These are phyloP conservation scores for Caenorhabditis zanzibari DNA, from an alignment of 2,888 invertebrate species.

Conservation along the genomic window DNA sequence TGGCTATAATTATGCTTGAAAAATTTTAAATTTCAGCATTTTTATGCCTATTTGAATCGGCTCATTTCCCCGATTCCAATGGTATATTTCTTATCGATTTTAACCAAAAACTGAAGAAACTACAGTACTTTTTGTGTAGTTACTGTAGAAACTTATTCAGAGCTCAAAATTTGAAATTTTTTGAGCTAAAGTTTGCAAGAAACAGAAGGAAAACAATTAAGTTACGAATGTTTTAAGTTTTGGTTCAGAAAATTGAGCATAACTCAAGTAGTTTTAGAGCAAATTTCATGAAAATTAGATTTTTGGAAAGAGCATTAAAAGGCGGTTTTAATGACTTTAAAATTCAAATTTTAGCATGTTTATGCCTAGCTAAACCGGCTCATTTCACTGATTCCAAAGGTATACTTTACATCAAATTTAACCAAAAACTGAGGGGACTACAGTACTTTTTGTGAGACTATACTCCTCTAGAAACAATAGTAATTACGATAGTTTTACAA, in stretches of 20 bases:
- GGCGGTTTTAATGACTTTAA: conserved; percentile 7
- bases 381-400: background rate
- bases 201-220: no score
- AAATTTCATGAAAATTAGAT: background rate
- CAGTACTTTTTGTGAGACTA: background rate
- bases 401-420: background rate
- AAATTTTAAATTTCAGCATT: no score
- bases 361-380: background rate
- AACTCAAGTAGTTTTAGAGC: background rate
- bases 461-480: background rate
- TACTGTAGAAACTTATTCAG: no score
- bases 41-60: no score
- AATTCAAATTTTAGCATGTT: background rate
- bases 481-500: background rate
- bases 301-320: background rate
- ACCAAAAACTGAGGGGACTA: background rate
- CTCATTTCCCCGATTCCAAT: no score
- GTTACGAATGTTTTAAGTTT: no score
- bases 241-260: background rate
- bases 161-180: no score
- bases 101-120: no score
- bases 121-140: no score
- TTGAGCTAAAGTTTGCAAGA: no score
- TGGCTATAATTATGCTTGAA: no score
- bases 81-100: no score